These are phyloP conservation scores for Mythimna lalbum DNA, from an alignment of 2,888 invertebrate species.

Conservation along the genomic window DNA sequence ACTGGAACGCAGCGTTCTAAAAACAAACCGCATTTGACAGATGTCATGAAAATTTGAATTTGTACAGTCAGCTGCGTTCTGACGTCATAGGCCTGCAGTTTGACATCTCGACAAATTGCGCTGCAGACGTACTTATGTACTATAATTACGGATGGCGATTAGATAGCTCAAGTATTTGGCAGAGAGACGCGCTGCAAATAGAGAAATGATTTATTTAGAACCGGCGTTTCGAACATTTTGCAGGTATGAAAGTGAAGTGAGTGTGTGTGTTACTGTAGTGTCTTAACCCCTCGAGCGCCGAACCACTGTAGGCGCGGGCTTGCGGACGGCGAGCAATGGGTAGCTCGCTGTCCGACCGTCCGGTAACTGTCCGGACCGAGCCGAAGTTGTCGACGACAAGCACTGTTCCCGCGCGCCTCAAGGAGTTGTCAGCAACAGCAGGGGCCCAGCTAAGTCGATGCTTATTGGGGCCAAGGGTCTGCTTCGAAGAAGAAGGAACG, in stretches of 20 bases:
- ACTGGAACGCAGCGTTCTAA: background rate
- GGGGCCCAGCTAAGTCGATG: too few species aligned
- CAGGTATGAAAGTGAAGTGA: conserved; percentile 1
- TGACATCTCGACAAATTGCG: conserved; percentile 56
- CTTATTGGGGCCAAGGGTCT: too few species aligned
- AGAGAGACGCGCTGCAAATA: conserved; percentile 27
- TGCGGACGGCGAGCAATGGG: too few species aligned
- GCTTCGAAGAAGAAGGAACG: too few species aligned
- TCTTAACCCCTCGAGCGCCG: too few species aligned
- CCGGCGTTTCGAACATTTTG: conserved; percentile 15
- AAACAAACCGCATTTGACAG: conserved; percentile 23
- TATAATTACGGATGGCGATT: conserved; percentile 56
- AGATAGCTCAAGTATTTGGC: conserved; percentile 47
- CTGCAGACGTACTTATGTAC: conserved; percentile 31
- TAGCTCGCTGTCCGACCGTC: too few species aligned
- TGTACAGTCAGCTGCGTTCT: conserved; percentile 53
- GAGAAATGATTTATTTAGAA: conserved; percentile 42
- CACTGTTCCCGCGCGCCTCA: too few species aligned
- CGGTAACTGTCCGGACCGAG: too few species aligned
- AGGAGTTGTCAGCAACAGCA: too few species aligned
- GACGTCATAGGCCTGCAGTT: conserved; percentile 66
- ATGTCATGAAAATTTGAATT: conserved; percentile 49
- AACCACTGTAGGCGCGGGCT: too few species aligned
- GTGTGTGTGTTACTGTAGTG: background rate
- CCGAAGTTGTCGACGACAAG: too few species aligned